Base-by-base conservation (phyloP, 2,888 invertebrate species). In the Tenthredo amoena region DNA sequence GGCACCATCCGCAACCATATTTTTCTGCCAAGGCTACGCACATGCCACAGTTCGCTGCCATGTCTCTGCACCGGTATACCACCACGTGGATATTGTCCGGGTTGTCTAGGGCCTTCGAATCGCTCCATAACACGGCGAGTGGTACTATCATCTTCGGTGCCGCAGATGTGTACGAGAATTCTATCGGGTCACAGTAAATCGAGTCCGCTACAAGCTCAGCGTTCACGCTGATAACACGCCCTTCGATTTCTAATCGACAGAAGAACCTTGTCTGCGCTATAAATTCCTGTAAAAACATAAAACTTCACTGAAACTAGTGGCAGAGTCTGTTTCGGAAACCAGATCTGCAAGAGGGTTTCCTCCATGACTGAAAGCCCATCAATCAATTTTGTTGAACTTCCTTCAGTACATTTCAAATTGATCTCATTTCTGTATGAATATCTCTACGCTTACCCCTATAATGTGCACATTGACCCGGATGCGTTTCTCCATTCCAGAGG, bases 21-120 rank as follows among this genome's bases (percentile, higher is more conserved):
- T 98, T 98, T 91, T 97, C 97, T 4, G 97, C 96, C 86, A 99
- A 95, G 40, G 98, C 98, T 90, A 99, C 94, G 93, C 99, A 99
- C 95, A 98, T 97, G 4, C 99, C 99, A 94, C 99, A 99, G 93
- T 99, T 99, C 93, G 98, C 97, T 4, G 99, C 99, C 98, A 99
- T 98, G 93, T 98, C 98, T 86, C 98, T 97, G 94, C 99, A 99
- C 86, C 98, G 96, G 94, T 98, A 98, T 91, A 98, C 98, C 84
- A 98, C 97, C 92, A 98, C 98, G 94, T 98, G 98, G 91, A 99
- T 98, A 94, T 98, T 98, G 94, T 98, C 97, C 6, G 99, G 99
- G 95, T 99, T 99, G 94, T 99, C 99, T 89, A 99, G 95, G 12
- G 98, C 98, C 92, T 98, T 98, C 9, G 98, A 97, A 26, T 98